These are phyloP conservation scores for Silurus asotus DNA, from an alignment of 2,113 vertebrate species.

Conservation along the genomic window DNA sequence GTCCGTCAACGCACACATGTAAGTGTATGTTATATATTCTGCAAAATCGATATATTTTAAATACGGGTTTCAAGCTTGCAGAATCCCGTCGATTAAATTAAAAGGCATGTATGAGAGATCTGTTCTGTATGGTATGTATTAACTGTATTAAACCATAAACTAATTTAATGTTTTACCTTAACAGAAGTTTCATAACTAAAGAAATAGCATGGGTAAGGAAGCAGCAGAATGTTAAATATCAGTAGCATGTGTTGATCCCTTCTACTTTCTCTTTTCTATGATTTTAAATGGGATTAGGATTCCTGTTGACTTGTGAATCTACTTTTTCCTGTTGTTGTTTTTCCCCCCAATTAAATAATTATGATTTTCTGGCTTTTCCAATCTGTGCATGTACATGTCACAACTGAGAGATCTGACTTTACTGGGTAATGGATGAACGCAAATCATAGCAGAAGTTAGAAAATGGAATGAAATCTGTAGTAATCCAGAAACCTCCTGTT, in stretches of 20 bases:
- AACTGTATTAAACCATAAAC: not conserved
- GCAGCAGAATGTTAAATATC: not conserved
- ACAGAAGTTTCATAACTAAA: not conserved
- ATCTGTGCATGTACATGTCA: not conserved
- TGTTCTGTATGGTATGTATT: not conserved
- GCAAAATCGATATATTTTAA: not conserved
- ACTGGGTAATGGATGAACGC: not conserved
- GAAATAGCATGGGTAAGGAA: conserved; percentile 17
- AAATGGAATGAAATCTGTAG: not conserved
- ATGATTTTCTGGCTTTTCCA: not conserved
- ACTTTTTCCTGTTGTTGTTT: not conserved
- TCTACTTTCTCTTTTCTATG: not conserved
- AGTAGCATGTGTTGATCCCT: not conserved
- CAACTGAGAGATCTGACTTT: not conserved
- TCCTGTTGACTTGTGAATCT: not conserved
- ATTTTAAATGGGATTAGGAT: not conserved
- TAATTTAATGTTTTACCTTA: not conserved
- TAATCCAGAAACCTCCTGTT: not conserved
- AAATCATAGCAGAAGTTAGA: not conserved
- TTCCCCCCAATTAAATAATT: not conserved
- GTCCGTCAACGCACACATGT: not conserved
- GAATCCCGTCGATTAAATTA: not conserved
- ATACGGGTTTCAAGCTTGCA: not conserved
- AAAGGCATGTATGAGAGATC: not conserved
- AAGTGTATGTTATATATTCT: not conserved